Evolutionary conservation across 2,113 vertebrate species (phyloP), one percentile per base, ranked within the genome.

Genomic region (Uropsilus gracilis): DNA sequence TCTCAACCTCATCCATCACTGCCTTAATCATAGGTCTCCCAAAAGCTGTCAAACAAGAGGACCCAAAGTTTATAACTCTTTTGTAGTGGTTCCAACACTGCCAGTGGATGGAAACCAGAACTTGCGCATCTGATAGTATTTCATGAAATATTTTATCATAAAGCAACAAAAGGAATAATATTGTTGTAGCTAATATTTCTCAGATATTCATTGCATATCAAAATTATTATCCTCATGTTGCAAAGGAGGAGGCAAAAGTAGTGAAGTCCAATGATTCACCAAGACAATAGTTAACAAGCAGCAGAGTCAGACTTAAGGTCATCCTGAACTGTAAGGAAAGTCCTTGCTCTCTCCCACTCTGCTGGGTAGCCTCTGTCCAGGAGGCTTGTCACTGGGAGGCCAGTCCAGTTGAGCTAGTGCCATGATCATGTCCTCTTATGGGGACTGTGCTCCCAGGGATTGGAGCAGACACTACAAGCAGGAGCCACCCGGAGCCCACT

Each of bases 391-490:
- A 0, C 16, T 1, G 0, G 20, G 18, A 68, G n/a, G 42, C 76
- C n/a, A 17, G 22, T 3, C 26, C 4, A 6, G 16, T 50, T 59
- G 37, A 73, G 24, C 20, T 5, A 5, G 46, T 26, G 8, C 12
- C 5, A 2, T 1, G 5, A 1, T 28, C 24, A 28, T 17, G 7
- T 3, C n/a, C 10, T 39, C 17, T 26, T 17, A 4, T 50, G 6
- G 34, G 59, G 28, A 39, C 68, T 3, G 0, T 17, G 50, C 82
- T 48, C 55, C 63, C 30, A 2, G 44, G 2, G 34, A 8, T 42
- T 3, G 44, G 37, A 48, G 50, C 39, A 30, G 66, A 12, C 34
- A 4, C 76, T 13, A 10, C 6, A 20, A 30, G 11, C 2, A 86
- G 68, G n/a, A 18, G 9, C 7, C 2, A 1, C 30, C 44, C 1